Evolutionary conservation across 2,888 invertebrate genomes (phyloP).

Genomic region (Conus canariensis): DNA sequence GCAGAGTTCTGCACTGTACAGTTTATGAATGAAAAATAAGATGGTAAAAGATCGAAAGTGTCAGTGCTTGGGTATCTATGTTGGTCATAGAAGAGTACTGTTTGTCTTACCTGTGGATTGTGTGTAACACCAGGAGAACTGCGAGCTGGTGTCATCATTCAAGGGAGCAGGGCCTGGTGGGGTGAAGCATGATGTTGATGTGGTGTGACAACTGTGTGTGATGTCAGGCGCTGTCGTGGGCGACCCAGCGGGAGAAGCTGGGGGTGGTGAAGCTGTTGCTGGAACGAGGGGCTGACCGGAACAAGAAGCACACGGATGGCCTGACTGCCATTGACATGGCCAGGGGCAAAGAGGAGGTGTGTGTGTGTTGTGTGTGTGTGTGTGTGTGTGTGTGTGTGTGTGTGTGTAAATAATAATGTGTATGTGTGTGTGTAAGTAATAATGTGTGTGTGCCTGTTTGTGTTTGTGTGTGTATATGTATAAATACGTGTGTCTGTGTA

Average conservation of each 20-base stretch:
- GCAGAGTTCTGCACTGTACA: too few species aligned
- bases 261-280: slow-evolving; percentile 72
- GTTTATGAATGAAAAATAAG: too few species aligned
- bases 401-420: background rate
- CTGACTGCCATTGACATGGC: slow-evolving; percentile 73
- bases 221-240: slow-evolving; percentile 77
- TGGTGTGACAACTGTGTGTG: background rate
- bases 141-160: too few species aligned
- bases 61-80: too few species aligned
- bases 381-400: background rate
- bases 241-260: slow-evolving; percentile 73
- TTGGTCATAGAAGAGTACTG: background rate
- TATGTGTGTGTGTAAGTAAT: background rate
- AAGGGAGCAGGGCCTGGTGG: too few species aligned
- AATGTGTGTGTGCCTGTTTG: background rate
- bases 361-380: background rate
- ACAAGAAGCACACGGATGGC: slow-evolving; percentile 66
- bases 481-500: background rate
- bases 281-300: slow-evolving; percentile 67
- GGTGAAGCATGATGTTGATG: background rate
- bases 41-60: too few species aligned
- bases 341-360: slow-evolving; percentile 62
- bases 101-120: too few species aligned
- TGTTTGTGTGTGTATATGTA: background rate
- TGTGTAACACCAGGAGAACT: too few species aligned